A percentile compares a stretch with the other conserved stretches of the same genome.
Evolutionary conservation across 2,797 vertebrate genomes (phyloP).

Genomic region (Vultur gryphus): DNA sequence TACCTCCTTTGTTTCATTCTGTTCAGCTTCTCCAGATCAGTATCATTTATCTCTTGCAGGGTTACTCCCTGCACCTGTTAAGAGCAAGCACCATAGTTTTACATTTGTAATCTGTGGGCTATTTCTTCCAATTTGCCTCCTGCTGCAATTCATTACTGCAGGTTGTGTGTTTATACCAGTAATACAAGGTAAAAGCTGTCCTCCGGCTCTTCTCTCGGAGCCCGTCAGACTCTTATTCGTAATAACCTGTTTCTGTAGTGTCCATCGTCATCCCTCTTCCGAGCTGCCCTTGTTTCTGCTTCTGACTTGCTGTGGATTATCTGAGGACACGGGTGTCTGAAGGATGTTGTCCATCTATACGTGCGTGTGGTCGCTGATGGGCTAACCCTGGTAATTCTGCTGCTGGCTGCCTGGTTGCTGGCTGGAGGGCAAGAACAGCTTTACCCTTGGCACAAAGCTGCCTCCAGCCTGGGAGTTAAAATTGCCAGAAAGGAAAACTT

Average conservation of each 20-base stretch:
- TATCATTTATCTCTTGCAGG: not conserved
- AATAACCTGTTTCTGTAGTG: fast-evolving
- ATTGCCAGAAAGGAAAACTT: fast-evolving
- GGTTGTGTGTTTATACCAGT: not conserved
- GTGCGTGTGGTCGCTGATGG: fast-evolving
- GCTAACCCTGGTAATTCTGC: not conserved
- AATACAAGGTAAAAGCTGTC: not conserved
- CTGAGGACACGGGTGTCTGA: fast-evolving
- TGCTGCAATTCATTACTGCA: not conserved
- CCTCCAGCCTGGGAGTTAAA: not conserved
- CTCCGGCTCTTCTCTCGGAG: not conserved
- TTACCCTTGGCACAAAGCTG: not conserved
- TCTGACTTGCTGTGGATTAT: fast-evolving
- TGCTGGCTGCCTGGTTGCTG: not conserved
- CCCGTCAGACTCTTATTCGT: not conserved
- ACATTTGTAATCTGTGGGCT: not conserved
- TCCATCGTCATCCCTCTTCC: fast-evolving
- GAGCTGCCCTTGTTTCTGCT: not conserved
- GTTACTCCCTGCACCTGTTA: not conserved
- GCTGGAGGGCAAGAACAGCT: fast-evolving
- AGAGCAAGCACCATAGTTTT: not conserved
- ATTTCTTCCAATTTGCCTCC: not conserved
- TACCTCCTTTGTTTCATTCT: not conserved
- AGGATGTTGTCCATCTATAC: fast-evolving
- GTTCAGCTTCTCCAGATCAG: not conserved